Evolutionary conservation across 2,888 invertebrate species (phyloP).

Genomic region (Hybos culiciformis): DNA sequence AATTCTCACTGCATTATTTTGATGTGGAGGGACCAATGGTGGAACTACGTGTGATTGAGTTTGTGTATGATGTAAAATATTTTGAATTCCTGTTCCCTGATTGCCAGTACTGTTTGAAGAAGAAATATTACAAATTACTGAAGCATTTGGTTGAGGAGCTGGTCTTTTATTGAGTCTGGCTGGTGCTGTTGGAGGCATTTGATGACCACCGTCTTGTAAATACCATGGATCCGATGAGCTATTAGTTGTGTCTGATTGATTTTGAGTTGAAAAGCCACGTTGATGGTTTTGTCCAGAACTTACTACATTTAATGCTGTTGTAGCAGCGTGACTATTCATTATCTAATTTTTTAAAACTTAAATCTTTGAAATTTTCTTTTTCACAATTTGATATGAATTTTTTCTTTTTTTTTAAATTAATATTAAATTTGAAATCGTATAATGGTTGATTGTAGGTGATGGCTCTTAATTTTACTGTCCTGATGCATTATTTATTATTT

Average conservation of each 20-base stretch:
- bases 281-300: constrained; percentile 36
- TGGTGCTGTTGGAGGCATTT: constrained; percentile 38
- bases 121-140: constrained; percentile 14
- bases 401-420: too few species aligned
- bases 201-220: constrained; percentile 36
- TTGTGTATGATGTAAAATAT: constrained; percentile 33
- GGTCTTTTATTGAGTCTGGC: constrained; percentile 37
- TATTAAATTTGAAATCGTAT: too few species aligned
- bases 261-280: constrained; percentile 36
- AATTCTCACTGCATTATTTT: constrained; percentile 26
- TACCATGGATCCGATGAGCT: constrained; percentile 37
- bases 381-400: too few species aligned
- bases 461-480: too few species aligned
- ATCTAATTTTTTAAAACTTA: constrained; percentile 39
- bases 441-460: too few species aligned
- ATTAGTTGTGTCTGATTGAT: constrained; percentile 24
- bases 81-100: constrained; percentile 18
- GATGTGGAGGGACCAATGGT: constrained; percentile 33
- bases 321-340: constrained; percentile 35
- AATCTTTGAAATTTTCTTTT: too few species aligned
- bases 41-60: constrained; percentile 35
- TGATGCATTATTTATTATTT: too few species aligned
- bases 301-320: constrained; percentile 28
- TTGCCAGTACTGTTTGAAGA: constrained; percentile 14
- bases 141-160: constrained; percentile 31